Conservation (phyloP, 2,113 vertebrate species). For the Hirundichthys speculiger region DNA sequence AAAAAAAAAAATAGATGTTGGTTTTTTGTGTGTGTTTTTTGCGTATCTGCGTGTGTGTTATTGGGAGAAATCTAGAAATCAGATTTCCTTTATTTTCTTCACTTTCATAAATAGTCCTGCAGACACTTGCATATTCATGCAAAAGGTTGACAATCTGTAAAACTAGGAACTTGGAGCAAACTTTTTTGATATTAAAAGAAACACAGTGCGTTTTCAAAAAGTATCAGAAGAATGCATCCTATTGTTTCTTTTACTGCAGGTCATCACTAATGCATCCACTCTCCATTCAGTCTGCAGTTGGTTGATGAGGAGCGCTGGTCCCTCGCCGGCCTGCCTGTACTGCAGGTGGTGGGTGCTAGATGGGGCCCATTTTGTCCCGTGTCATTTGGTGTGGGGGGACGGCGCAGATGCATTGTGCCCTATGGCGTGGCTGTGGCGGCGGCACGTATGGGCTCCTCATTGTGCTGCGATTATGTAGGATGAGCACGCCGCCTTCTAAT, state of each 20-base stretch:
- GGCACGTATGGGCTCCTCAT: slow-evolving; percentile 73
- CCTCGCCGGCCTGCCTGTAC: slow-evolving; percentile 25
- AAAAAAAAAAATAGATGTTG: slow-evolving; percentile 6
- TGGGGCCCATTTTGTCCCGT: slow-evolving; percentile 62
- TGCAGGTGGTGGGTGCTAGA: slow-evolving; percentile 56
- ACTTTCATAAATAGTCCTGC: background rate
- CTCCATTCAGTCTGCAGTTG: slow-evolving; percentile 6
- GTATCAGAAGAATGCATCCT: background rate
- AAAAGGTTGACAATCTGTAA: too few relatives aligned
- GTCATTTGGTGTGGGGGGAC: slow-evolving; percentile 56
- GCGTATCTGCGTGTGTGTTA: too few relatives aligned
- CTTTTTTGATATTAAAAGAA: background rate
- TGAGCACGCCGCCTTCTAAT: slow-evolving; percentile 80
- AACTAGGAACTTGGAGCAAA: background rate
- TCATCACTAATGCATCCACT: slow-evolving; percentile 15
- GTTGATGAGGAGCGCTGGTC: slow-evolving; percentile 9
- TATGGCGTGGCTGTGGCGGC: slow-evolving; percentile 68
- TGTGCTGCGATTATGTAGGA: slow-evolving; percentile 84
- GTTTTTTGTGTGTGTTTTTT: slow-evolving; percentile 1
- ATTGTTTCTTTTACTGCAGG: background rate
- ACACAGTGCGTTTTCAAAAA: background rate
- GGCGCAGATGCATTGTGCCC: slow-evolving; percentile 68
- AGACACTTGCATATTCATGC: too few relatives aligned
- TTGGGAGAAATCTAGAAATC: background rate
- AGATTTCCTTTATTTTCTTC: background rate